Percentiles rank a stretch among this genome's conserved stretches.
Conservation (phyloP, 2,888 invertebrate genomes). For the Camptogramma bilineatum region DNA sequence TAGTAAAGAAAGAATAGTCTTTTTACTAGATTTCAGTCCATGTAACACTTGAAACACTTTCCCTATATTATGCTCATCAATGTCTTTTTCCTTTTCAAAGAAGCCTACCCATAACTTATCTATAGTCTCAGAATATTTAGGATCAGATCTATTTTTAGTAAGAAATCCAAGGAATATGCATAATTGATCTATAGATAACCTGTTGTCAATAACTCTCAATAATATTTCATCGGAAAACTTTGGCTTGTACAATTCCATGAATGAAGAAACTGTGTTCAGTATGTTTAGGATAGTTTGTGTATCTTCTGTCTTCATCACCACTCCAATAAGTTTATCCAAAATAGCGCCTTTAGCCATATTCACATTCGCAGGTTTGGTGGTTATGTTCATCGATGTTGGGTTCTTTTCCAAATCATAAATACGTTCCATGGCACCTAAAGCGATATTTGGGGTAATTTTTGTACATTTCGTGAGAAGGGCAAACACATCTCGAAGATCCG, state of each 20-base stretch:
- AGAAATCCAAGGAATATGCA: slow-evolving; percentile 86
- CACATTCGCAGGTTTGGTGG: slow-evolving; percentile 59
- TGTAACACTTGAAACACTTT: slow-evolving; percentile 84
- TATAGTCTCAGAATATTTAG: slow-evolving; percentile 79
- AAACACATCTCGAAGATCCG: slow-evolving; percentile 75
- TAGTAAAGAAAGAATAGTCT: slow-evolving; percentile 82
- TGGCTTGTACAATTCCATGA: slow-evolving; percentile 77
- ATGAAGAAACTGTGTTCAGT: slow-evolving; percentile 67
- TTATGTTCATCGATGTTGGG: slow-evolving; percentile 51
- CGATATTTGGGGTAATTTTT: slow-evolving; percentile 81
- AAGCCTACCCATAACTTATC: slow-evolving; percentile 89
- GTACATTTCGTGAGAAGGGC: slow-evolving; percentile 78
- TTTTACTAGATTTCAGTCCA: slow-evolving; percentile 85
- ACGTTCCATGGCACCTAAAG: slow-evolving; percentile 79
- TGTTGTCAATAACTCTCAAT: slow-evolving; percentile 85
- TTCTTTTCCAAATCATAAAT: slow-evolving; percentile 75
- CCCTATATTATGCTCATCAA: slow-evolving; percentile 85
- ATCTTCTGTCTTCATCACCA: slow-evolving; percentile 78
- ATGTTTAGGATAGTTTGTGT: slow-evolving; percentile 77
- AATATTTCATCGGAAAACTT: slow-evolving; percentile 87
- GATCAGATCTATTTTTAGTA: slow-evolving; percentile 73
- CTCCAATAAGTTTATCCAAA: slow-evolving; percentile 74
- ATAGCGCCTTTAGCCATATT: slow-evolving; percentile 78
- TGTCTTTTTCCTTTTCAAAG: slow-evolving; percentile 82
- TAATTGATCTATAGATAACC: slow-evolving; percentile 84